A percentile compares a stretch with the other conserved stretches of the same genome.
phyloP scores from a whole-genome alignment of 2,888 invertebrate species.

The Nipponacmea schrenckii region DNA sequence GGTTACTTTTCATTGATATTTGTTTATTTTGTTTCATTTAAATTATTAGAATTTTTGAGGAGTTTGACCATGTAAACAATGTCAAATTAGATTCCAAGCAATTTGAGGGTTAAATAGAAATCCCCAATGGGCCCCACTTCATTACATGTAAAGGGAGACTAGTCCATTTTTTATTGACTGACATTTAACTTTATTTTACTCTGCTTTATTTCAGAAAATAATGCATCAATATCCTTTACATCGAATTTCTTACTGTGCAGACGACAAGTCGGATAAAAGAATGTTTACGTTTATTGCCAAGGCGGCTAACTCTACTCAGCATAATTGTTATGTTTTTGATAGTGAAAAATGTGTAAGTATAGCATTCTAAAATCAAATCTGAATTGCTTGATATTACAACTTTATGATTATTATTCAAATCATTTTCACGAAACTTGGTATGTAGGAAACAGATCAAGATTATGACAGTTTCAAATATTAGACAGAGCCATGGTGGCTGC shows the following conservation, averaged over 20 bases:
- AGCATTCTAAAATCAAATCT: not conserved
- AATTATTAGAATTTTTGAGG: too few relatives aligned
- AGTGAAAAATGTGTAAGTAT: conserved; percentile 85
- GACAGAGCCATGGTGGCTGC: too few relatives aligned
- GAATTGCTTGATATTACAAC: not conserved
- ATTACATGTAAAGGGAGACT: too few relatives aligned
- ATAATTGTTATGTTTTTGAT: conserved; percentile 96
- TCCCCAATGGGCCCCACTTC: too few relatives aligned
- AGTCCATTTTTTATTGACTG: too few relatives aligned
- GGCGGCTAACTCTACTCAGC: conserved; percentile 72
- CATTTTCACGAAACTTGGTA: not conserved
- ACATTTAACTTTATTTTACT: conserved; percentile 4
- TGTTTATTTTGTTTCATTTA: too few relatives aligned
- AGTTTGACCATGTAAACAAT: too few relatives aligned
- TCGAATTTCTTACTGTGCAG: conserved; percentile 98
- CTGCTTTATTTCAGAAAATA: conserved; percentile 76
- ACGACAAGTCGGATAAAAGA: conserved; percentile 97
- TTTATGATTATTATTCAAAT: not conserved
- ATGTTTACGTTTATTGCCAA: conserved; percentile 97
- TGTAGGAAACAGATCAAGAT: too few relatives aligned
- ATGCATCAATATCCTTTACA: conserved; percentile 95
- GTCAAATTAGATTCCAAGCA: too few relatives aligned
- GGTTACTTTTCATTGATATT: too few relatives aligned
- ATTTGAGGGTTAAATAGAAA: too few relatives aligned
- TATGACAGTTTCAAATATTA: too few relatives aligned